phyloP scores from a whole-genome alignment of 1,140 invertebrate genomes.

The Formica exsecta region DNA sequence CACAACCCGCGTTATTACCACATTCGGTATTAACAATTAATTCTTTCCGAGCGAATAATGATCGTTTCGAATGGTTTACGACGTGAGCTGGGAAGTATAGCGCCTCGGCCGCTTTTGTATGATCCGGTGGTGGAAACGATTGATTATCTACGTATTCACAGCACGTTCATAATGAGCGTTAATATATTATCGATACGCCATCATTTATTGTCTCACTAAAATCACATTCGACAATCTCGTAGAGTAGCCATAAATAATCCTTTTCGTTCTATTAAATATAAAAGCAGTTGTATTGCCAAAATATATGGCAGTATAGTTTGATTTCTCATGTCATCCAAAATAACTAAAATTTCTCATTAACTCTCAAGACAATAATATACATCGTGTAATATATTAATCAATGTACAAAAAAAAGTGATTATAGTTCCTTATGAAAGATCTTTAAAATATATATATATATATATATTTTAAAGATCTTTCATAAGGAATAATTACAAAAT shows the following conservation, averaged over 20 bases:
- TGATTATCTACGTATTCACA: constrained; percentile 51
- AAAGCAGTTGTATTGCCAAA: neutral
- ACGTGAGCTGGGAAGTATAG: constrained; percentile 43
- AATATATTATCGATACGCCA: constrained; percentile 40
- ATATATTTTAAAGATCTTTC: too few species aligned
- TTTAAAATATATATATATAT: too few species aligned
- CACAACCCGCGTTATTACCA: constrained; percentile 51
- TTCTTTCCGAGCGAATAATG: constrained; percentile 51
- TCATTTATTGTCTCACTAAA: constrained; percentile 39
- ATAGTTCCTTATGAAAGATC: neutral
- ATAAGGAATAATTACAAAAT: too few species aligned
- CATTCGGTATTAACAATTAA: constrained; percentile 60
- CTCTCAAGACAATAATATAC: constrained; percentile 1
- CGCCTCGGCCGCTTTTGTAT: constrained; percentile 38
- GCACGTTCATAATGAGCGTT: constrained; percentile 47
- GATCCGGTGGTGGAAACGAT: constrained; percentile 3
- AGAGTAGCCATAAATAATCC: constrained; percentile 11
- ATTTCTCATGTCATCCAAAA: neutral
- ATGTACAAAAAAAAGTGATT: neutral
- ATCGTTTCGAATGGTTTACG: constrained; percentile 65
- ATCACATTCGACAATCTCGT: constrained; percentile 3
- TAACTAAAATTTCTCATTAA: constrained; percentile 23
- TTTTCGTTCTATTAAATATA: constrained; percentile 4
- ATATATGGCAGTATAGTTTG: neutral
- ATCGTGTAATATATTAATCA: constrained; percentile 13